Percentiles rank a stretch among this genome's conserved stretches.
phyloP scores from a whole-genome alignment of 1,140 invertebrate species.

The Popillia japonica region DNA sequence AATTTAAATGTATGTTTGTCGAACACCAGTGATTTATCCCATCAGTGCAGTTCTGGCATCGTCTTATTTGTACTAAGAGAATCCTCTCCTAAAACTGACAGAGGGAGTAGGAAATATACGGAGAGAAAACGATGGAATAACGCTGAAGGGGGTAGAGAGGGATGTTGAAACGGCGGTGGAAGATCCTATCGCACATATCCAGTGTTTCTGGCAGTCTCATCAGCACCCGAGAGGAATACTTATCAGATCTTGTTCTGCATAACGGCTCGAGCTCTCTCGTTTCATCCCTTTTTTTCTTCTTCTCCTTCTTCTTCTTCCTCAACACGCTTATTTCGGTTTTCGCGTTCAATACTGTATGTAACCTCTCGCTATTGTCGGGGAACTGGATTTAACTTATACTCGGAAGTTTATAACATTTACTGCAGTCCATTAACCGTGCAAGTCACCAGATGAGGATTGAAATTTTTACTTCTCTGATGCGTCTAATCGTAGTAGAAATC shows the following conservation, averaged over 20 bases:
- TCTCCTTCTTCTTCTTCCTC: neutral
- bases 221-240: conserved; percentile 33
- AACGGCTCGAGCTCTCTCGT: neutral
- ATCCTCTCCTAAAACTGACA: neutral
- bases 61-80: neutral
- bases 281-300: neutral
- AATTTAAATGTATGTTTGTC: conserved; percentile 12
- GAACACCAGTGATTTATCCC: neutral
- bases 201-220: conserved; percentile 33
- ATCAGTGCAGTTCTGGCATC: neutral
- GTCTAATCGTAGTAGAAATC: too few relatives aligned
- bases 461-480: too few relatives aligned
- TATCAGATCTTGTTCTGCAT: conserved; percentile 35
- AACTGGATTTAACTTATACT: too few relatives aligned
- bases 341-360: neutral
- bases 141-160: neutral
- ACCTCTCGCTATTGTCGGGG: neutral
- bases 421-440: too few relatives aligned
- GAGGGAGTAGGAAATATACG: neutral
- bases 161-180: neutral
- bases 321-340: conserved; percentile 9
- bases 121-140: neutral
- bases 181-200: conserved; percentile 12
- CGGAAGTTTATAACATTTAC: too few relatives aligned
- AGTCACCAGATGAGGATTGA: too few relatives aligned